Evolutionary conservation across 2,797 vertebrate genomes (phyloP), one percentile per base, ranked within the genome.

Genomic region (Epinephelus malabaricus): DNA sequence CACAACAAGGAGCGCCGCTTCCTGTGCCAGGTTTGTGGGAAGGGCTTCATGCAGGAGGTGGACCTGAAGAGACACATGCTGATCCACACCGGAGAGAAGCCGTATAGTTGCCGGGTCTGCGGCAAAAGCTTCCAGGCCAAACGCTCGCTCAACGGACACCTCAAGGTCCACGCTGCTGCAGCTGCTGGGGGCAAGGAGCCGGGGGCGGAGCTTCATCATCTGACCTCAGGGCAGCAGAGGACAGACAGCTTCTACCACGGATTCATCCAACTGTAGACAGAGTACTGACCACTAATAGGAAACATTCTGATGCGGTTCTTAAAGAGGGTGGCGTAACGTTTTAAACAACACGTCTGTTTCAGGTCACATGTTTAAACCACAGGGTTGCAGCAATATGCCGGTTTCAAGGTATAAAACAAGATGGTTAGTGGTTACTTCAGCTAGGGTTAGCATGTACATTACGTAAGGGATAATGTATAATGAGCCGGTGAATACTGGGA

Each of bases 1-100:
- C 92, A 92, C 83, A 91, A 92, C 64, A 92, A 92, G 49, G 92
- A 93, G 80, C 46, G 90, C 0, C 84, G 82, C 40, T 93, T 87
- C 80, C 69, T 91, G 64, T 90, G 88, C 3, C 92, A 91, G 88
- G 88, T 92, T 0, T 93, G 92, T 0, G 91, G 91, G 4, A 93
- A 93, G n/a, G 91, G 92, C 69, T 92, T 92, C 84, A 92, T 92
- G 82, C 91, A 92, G 87, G 84, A 87, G 1, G 87, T 92, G 53
- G 92, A 92, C 79, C 85, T 92, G 62, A 92, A 92, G 71, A 86
- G 91, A 68, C 92, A 93, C 69, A 84, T 91, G 12, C 83, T 92
- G 61, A 85, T 90, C 27, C 92, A 93, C 84, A 92, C 92, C 0
- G 92, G 92, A 0, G 91, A 91, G 76, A 93, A 90, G 53, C 91